A percentile compares a stretch with the other conserved stretches of the same genome.
phyloP scores from a whole-genome alignment of 2,888 invertebrate species.

The Lepidocyrtinus sp. region DNA sequence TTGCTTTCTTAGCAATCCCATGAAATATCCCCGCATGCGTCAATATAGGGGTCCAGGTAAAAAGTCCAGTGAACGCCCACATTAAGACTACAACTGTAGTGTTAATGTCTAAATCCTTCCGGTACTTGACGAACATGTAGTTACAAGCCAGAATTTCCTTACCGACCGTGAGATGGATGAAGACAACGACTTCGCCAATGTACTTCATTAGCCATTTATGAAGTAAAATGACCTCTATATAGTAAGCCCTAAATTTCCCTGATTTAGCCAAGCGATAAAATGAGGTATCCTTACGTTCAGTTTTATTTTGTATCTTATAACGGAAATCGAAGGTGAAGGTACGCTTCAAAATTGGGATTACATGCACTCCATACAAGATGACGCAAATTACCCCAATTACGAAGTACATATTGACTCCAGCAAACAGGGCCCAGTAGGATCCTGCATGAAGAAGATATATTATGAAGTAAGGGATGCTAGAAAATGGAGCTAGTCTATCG shows the following conservation, averaged over 20 bases:
- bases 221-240: not conserved
- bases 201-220: conserved; percentile 1
- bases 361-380: too few relatives aligned
- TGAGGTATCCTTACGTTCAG: too few relatives aligned
- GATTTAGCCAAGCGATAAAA: too few relatives aligned
- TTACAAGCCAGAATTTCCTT: not conserved
- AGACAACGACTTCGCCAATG: not conserved
- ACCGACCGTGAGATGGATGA: not conserved
- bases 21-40: not conserved
- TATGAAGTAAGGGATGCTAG: not conserved
- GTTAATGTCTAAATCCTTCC: not conserved
- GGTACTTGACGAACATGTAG: not conserved
- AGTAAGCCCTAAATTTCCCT: not conserved
- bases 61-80: not conserved
- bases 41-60: not conserved
- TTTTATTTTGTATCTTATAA: too few relatives aligned
- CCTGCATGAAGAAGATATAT: too few relatives aligned
- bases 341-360: not conserved
- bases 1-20: not conserved
- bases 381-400: too few relatives aligned
- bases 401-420: too few relatives aligned
- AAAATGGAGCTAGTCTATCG: not conserved
- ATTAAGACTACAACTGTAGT: not conserved
- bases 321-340: not conserved
- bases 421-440: too few relatives aligned